Evolutionary conservation across 1,140 invertebrate species (phyloP), one percentile per base, ranked within the genome.

Genomic region (Holotrichia oblita): DNA sequence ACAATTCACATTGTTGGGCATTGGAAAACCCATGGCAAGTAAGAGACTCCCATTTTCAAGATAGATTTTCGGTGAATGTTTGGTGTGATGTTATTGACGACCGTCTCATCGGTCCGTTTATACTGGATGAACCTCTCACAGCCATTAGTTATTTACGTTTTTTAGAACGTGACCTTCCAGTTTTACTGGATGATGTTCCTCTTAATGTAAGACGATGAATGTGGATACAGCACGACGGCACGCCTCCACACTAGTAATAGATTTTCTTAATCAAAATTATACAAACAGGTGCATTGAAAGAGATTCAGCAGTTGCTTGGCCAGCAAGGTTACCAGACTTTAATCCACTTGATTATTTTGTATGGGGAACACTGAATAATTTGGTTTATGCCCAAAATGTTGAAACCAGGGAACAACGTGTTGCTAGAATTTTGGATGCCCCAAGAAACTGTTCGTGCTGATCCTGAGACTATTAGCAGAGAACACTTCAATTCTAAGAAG

Each of bases 141-240:
- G 73, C 40, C 40, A 41, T 14, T 74, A 3, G 20, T 74, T 74
- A 74, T 74, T 74, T 74, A 41, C 73, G 73, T 74, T 74, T 74
- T 14, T 17, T 74, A 12, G 64, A 72, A 72, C 3, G 10, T 74
- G 73, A 74, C 14, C 73, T 74, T 41, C 73, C 40, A 74, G 34
- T 41, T 24, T 74, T 74, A 74, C 73, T 78, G 64, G 77, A 78
- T 42, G 40, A 78, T 44, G 76, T 24, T 59, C 34, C 76, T 41
- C 76, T 48, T 8, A 17, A 77, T 42, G 14, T 61, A 27, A 24
- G 27, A 24, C 14, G 44, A 77, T 48, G 22, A 61, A 48, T 34
- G 27, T 14, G 12, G 24, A 17, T 44, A 44, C 48, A 34, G 27
- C 27, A 34, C 2, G 27, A 34, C 4, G 27, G 27, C 27, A 4